phyloP scores from a whole-genome alignment of 2,113 vertebrate genomes.

The Mastomys coucha region DNA sequence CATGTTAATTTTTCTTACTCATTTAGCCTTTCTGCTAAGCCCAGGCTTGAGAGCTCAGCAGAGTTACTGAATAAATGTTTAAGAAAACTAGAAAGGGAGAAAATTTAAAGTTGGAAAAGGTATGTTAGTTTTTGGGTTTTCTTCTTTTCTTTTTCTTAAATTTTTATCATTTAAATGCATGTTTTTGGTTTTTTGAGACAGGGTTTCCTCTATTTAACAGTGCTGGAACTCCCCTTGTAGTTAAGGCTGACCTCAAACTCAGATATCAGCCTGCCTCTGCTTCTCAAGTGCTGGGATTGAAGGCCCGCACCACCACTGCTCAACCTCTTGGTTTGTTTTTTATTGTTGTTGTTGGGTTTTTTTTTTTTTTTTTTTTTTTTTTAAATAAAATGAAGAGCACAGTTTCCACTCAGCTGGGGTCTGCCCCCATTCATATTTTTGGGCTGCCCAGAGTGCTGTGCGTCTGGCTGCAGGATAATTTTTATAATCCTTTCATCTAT shows the following conservation, averaged over 20 bases:
- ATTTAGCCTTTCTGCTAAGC: conserved; percentile 15
- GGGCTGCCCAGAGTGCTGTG: not conserved
- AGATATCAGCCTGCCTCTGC: not conserved
- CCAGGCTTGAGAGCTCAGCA: not conserved
- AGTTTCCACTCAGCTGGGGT: not conserved
- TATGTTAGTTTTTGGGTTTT: not conserved
- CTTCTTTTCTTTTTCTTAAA: too few species aligned
- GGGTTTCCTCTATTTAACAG: not conserved
- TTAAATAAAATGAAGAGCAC: not conserved
- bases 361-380: too few species aligned
- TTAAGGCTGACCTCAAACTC: not conserved
- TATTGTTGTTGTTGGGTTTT: too few species aligned
- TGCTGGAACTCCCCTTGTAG: not conserved
- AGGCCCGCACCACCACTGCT: not conserved
- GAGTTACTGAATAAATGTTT: conserved; percentile 31
- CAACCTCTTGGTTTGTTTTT: not conserved
- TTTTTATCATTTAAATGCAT: too few species aligned
- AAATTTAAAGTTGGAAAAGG: not conserved
- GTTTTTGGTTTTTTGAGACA: not conserved
- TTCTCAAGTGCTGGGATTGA: not conserved
- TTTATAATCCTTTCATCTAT: not conserved
- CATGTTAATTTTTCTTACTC: not conserved
- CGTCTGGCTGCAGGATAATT: not conserved
- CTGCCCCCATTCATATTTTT: not conserved
- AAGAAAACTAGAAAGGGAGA: conserved; percentile 11